Conservation (phyloP, 2,797 vertebrate species). For the Hippocampus kuda region DNA sequence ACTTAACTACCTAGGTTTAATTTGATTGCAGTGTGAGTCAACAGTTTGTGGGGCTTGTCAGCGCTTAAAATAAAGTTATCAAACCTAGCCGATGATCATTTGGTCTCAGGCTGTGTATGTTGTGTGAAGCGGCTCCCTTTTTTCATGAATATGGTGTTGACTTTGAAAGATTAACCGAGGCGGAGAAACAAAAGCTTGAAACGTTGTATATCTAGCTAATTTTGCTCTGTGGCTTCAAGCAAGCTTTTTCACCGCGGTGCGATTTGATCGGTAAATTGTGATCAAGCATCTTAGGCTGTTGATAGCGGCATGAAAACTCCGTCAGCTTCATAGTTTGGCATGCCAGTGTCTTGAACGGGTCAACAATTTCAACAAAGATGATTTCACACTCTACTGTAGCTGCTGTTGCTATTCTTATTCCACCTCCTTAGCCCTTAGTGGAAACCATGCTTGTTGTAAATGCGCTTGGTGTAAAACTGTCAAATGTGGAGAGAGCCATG, state of each 20-base stretch:
- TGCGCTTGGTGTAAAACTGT: slow-evolving; percentile 28
- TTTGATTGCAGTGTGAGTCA: slow-evolving; percentile 40
- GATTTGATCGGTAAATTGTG: neutral
- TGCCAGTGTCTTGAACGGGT: neutral
- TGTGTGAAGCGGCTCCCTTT: slow-evolving; percentile 29
- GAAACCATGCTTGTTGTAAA: slow-evolving; percentile 28
- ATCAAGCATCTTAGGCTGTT: neutral
- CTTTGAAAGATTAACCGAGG: slow-evolving; percentile 18
- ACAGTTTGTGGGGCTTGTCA: slow-evolving; percentile 25
- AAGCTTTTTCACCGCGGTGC: neutral
- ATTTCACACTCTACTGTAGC: neutral
- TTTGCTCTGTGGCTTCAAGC: neutral
- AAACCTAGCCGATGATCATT: slow-evolving; percentile 29
- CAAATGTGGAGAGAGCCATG: slow-evolving; percentile 41
- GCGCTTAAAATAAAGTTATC: slow-evolving; percentile 43
- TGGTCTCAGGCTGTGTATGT: slow-evolving; percentile 19
- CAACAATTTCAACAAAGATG: neutral
- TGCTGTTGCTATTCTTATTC: neutral
- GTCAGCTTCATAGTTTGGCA: neutral
- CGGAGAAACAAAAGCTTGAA: neutral
- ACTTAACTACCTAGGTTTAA: slow-evolving; percentile 54
- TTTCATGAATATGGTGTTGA: slow-evolving; percentile 25
- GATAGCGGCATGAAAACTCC: neutral
- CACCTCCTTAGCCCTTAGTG: slow-evolving; percentile 12
- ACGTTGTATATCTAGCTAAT: neutral